Evolutionary conservation across 2,797 vertebrate genomes (phyloP).

Genomic region (Pseudopleuronectes americanus): DNA sequence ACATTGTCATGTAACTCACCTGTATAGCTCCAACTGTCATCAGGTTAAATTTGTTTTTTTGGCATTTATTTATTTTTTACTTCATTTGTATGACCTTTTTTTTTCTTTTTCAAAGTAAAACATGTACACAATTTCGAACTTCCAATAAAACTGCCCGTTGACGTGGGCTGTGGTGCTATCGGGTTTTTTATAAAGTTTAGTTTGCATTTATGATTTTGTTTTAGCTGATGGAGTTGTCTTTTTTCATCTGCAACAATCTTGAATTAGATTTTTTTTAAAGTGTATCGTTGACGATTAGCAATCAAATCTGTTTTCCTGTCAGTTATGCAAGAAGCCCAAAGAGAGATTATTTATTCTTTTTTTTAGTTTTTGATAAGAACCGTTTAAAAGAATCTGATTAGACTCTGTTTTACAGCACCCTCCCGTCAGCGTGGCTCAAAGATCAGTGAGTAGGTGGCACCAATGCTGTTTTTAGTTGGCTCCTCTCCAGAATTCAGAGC

Average conservation of each 20-base stretch:
- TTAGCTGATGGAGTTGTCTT: too few species aligned
- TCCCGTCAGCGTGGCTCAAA: conserved; percentile 6
- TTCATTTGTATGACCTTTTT: conserved; percentile 48
- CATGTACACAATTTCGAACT: conserved; percentile 32
- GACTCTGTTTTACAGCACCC: not conserved
- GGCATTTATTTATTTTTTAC: conserved; percentile 68
- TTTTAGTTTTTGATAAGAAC: too few species aligned
- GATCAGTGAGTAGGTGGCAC: not conserved
- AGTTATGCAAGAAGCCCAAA: too few species aligned
- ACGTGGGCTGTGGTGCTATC: conserved; percentile 70
- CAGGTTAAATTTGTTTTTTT: conserved; percentile 45
- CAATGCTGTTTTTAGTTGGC: conserved; percentile 1
- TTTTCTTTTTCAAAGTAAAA: conserved; percentile 43
- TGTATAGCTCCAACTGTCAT: conserved; percentile 25
- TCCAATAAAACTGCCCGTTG: conserved; percentile 65
- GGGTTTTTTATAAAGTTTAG: not conserved
- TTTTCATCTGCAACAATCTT: too few species aligned
- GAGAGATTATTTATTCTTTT: not conserved
- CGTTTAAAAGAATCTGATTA: not conserved
- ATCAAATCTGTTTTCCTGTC: too few species aligned
- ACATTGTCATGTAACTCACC: not conserved
- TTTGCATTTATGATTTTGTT: too few species aligned
- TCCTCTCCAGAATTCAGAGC: not conserved
- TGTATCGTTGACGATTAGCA: too few species aligned
- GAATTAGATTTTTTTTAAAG: too few species aligned